A percentile compares a stretch with the other conserved stretches of the same genome.
phyloP scores from a whole-genome alignment of 2,888 invertebrate genomes.

The Cantharis flavilabris region DNA sequence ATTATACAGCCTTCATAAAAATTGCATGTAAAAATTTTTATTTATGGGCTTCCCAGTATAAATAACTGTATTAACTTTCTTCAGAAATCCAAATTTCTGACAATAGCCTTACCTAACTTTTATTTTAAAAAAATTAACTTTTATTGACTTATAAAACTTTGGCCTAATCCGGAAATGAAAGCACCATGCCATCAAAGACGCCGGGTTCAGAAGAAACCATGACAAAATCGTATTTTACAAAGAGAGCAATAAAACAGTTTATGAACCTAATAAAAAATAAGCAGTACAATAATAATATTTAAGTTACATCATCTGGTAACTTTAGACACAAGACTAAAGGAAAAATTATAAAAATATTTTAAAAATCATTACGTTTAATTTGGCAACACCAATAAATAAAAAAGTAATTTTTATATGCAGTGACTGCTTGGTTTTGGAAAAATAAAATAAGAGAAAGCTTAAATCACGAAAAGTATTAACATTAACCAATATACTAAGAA shows the following conservation, averaged over 20 bases:
- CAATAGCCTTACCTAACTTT: neutral
- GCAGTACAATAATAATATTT: neutral
- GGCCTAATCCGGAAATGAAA: neutral
- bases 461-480: conserved; percentile 37
- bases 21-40: neutral
- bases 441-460: conserved; percentile 32
- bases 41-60: neutral
- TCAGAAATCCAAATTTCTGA: neutral
- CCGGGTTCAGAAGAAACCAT: neutral
- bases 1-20: neutral
- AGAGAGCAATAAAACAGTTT: neutral
- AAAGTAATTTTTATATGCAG: neutral
- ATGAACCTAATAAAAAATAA: neutral
- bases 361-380: neutral
- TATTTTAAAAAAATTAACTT: neutral
- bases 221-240: neutral
- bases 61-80: neutral
- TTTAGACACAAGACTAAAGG: neutral
- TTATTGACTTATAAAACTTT: neutral
- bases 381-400: neutral
- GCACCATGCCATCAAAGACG: neutral
- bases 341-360: neutral
- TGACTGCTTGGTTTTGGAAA: neutral
- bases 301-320: neutral
- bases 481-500: conserved; percentile 37